A percentile compares a stretch with the other conserved stretches of the same genome.
These are phyloP conservation scores for Tragopan temminckii DNA, from an alignment of 2,797 vertebrate species.

Conservation along the genomic window DNA sequence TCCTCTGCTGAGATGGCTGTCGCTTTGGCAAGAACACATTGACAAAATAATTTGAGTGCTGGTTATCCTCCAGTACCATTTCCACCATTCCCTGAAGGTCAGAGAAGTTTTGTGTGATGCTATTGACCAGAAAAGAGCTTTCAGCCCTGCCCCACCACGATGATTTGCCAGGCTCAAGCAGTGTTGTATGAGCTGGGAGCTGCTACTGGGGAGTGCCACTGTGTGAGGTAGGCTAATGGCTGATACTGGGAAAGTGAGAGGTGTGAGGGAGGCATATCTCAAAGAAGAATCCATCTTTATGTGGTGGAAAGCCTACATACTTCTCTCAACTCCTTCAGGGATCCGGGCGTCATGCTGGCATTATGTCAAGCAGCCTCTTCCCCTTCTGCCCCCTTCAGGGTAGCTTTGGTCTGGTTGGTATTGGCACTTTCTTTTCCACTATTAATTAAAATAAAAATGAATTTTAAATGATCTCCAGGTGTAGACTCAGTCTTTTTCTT, in stretches of 20 bases:
- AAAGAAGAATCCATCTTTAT: background rate
- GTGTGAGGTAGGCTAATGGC: background rate
- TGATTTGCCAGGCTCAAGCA: background rate
- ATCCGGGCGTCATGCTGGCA: background rate
- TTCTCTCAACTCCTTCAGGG: background rate
- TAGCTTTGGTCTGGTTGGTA: background rate
- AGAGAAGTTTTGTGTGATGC: background rate
- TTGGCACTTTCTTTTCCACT: background rate
- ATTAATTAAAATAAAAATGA: background rate
- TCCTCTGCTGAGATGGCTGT: background rate
- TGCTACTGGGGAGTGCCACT: background rate
- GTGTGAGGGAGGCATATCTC: background rate
- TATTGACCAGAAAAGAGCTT: background rate
- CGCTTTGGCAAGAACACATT: background rate
- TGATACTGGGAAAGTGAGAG: background rate
- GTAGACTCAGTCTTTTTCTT: background rate
- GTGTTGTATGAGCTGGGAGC: background rate
- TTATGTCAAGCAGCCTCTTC: background rate
- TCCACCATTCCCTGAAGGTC: background rate
- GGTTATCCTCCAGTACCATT: background rate
- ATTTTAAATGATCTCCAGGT: background rate
- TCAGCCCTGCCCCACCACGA: rapidly evolving
- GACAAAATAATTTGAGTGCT: background rate
- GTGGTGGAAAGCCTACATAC: background rate
- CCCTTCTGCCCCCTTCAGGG: background rate